phyloP scores from a whole-genome alignment of 1,140 invertebrate genomes.

The Nasonia longicornis region DNA sequence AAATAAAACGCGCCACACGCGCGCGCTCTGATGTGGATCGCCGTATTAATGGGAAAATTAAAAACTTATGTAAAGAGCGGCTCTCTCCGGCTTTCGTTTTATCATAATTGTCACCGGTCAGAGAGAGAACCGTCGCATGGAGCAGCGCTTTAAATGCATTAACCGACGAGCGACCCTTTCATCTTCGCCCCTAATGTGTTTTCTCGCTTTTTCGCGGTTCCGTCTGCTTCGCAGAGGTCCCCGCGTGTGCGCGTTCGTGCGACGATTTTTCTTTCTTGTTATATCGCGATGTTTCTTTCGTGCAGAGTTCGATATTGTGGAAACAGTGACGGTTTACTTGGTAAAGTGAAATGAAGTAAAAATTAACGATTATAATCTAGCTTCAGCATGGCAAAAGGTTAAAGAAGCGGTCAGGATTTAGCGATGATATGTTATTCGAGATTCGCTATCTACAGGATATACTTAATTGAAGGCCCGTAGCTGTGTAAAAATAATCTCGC shows the following conservation, averaged over 20 bases:
- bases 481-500: not conserved
- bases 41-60: conserved; percentile 20
- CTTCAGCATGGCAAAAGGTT: not conserved
- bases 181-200: conserved; percentile 3
- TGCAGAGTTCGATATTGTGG: too few species aligned
- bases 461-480: not conserved
- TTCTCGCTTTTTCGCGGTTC: conserved; percentile 16
- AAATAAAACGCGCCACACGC: conserved; percentile 14
- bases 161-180: conserved; percentile 1
- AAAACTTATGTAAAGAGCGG: conserved; percentile 17
- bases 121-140: not conserved
- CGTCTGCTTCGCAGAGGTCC: not conserved
- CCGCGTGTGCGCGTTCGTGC: not conserved
- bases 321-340: too few species aligned
- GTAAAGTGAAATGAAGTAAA: too few species aligned
- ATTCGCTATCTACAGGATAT: not conserved
- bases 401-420: not conserved
- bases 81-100: not conserved
- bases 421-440: not conserved
- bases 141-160: conserved; percentile 16
- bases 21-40: not conserved
- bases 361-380: too few species aligned
- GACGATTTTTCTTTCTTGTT: not conserved
- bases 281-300: not conserved
- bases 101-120: conserved; percentile 8